These are phyloP conservation scores for Aradophagus sp. DNA, from an alignment of 1,140 invertebrate genomes.

Conservation along the genomic window DNA sequence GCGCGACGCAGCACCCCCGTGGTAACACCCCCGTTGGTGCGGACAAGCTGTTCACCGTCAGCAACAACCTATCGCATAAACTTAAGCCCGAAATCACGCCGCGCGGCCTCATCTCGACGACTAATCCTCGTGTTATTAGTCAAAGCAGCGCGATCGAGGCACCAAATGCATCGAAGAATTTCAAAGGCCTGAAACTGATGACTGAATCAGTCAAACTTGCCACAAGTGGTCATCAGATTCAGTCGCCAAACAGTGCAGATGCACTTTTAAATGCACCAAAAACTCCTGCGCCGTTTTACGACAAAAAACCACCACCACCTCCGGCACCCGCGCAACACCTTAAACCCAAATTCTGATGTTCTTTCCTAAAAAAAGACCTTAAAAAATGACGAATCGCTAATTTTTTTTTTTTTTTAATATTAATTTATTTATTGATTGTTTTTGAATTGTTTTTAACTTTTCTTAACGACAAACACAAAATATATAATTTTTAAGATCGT, in stretches of 20 bases:
- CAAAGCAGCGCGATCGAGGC: slow-evolving; percentile 72
- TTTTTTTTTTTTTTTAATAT: no score
- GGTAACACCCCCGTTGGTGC: slow-evolving; percentile 10
- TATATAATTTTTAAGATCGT: no score
- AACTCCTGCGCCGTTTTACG: slow-evolving; percentile 63
- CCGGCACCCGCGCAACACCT: slow-evolving; percentile 63
- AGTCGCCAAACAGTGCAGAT: slow-evolving; percentile 47
- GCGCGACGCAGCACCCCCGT: slow-evolving; percentile 18
- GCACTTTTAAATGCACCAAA: slow-evolving; percentile 31
- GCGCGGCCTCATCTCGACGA: slow-evolving; percentile 81
- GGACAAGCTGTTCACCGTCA: slow-evolving; percentile 65
- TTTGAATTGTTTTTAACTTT: no score
- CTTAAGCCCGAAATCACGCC: slow-evolving; percentile 79
- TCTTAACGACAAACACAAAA: no score
- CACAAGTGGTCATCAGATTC: slow-evolving; percentile 58
- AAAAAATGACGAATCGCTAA: no score
- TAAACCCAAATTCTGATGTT: slow-evolving; percentile 63
- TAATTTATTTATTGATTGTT: no score
- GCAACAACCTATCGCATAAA: slow-evolving; percentile 55
- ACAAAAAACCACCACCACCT: slow-evolving; percentile 72
- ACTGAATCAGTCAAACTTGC: slow-evolving; percentile 60
- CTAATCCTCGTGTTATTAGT: slow-evolving; percentile 79
- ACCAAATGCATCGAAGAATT: slow-evolving; percentile 62
- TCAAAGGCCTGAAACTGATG: slow-evolving; percentile 71
- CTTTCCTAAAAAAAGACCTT: no score